Base-by-base conservation (phyloP, 2,113 vertebrate genomes). In the Rhipidura dahli region DNA sequence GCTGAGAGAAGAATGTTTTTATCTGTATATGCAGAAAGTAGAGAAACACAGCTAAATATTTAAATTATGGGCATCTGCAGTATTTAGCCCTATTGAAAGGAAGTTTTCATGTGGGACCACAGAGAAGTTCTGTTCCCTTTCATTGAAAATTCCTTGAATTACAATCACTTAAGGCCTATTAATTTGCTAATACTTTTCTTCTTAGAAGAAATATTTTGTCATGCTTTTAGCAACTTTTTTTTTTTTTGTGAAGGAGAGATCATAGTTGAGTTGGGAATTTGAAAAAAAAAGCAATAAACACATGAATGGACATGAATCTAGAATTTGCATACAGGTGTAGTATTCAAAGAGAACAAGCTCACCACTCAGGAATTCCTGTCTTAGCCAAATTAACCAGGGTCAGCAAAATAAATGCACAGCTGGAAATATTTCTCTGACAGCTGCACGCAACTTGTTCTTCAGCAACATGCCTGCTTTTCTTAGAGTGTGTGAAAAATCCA, bases 241-340 rank as follows among this genome's bases (percentile, higher is more conserved):
- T 60, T 31, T 44, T 56, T 64, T 33, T 37, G 15, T 75, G 47
- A 54, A 42, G 39, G 37, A 76, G 50, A 54, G 59, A 60, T 87
- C 69, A 44, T 28, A 31, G 13, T 65, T 56, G 33, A 66, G 33
- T 33, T 87, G 77, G 30, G 63, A 90, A 82, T 78, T 82, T 50
- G 21, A 7, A 64, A 80, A 75, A 65, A 92, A 85, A 63, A 12
- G 51, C 27, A 77, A 30, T 33, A 49, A 95, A 72, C 12, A 42
- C 90, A 72, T 90, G 89, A 94, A 94, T 70, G 68, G 83, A 89
- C 91, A 75, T 69, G 93, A 87, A 64, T 73, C n/a, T 35, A 28
- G 24, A 66, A 92, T 96, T 95, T 96, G 90, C 93, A 92, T 94
- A 88, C 93, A 96, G 95, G 89, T 97, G 93, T 94, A 76, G 37